Evolutionary conservation across 2,113 vertebrate genomes (phyloP).

Genomic region (Tylochromis polylepis): DNA sequence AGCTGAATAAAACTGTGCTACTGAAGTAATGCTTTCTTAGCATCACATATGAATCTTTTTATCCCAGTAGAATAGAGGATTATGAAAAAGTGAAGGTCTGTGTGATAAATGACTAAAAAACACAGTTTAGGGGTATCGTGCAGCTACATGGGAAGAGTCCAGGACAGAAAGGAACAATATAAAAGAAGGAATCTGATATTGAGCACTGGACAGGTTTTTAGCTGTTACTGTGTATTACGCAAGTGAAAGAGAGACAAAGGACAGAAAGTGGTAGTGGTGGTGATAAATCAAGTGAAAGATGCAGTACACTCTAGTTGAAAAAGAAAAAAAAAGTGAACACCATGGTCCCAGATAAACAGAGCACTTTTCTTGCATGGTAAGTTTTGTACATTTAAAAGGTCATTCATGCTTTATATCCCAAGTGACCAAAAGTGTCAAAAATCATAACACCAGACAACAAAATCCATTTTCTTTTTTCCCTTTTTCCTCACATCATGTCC

Average conservation of each 20-base stretch:
- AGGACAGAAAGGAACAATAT: slow-evolving; percentile 11
- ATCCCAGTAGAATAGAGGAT: background rate
- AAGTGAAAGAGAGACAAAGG: background rate
- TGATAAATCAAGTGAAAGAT: slow-evolving; percentile 1
- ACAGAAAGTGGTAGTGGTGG: background rate
- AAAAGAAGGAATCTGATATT: background rate
- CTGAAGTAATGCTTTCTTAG: background rate
- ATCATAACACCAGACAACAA: background rate
- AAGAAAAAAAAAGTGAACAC: background rate
- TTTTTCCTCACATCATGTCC: background rate
- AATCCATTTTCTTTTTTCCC: background rate
- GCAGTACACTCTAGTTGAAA: background rate
- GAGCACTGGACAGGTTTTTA: slow-evolving; percentile 14
- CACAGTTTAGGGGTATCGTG: background rate
- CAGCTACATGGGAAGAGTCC: background rate
- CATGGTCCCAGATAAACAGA: background rate
- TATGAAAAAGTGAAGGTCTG: background rate
- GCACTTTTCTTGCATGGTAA: background rate
- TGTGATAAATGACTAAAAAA: background rate
- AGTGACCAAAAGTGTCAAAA: background rate
- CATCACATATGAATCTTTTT: background rate
- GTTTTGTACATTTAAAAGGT: background rate
- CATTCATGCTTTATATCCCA: background rate
- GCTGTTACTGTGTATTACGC: slow-evolving; percentile 2
- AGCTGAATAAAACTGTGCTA: background rate